Evolutionary conservation across 92 coral and sea anemone species (phyloP), one percentile per base, ranked within the genome.

Genomic region (Metridium senile): DNA sequence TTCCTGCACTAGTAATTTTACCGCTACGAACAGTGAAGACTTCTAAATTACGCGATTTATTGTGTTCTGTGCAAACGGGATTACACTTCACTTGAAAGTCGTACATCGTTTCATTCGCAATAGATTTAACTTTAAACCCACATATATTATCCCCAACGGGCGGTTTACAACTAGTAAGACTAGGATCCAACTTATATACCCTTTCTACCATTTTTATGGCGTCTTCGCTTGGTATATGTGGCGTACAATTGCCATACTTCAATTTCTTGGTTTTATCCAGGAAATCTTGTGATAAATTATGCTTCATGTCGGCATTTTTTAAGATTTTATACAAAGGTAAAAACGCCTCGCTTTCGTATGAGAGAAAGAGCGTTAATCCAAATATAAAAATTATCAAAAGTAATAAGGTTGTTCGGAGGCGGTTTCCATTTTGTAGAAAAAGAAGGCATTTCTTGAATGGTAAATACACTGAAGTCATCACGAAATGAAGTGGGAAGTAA

Each of bases 201-300:
- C 51, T 49, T n/a, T 54, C 18, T 6, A 68, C 80, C 21, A 71
- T 57, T 52, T 59, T 26, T 32, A 87, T 75, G 1, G 87, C 59
- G 17, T 72, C 76, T 58, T 62, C 25, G 26, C 80, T 82, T 23
- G 91, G 70, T 39, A 57, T 47, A 46, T 82, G 91, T 23, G 91
- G 91, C 10, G 52, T 39, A 66, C 91, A 87, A 1, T 34, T 21
- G n/a, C 87, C 87, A 59, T 87, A 82, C 26, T 57, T 26, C 45
- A 31, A 49, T 29, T 20, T 30, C 22, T 52, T 59, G 4, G 22
- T 26, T 10, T 9, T 22, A 10, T 22, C 22, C n/a, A 54, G 23
- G 20, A 9, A 10, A 54, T 54, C 61, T 54, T 54, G 61, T 3
- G 23, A 3, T n/a, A n/a, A n/a, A n/a, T n/a, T n/a, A n/a, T n/a